phyloP scores from a whole-genome alignment of 1,140 invertebrate genomes.

The Plodia interpunctella region DNA sequence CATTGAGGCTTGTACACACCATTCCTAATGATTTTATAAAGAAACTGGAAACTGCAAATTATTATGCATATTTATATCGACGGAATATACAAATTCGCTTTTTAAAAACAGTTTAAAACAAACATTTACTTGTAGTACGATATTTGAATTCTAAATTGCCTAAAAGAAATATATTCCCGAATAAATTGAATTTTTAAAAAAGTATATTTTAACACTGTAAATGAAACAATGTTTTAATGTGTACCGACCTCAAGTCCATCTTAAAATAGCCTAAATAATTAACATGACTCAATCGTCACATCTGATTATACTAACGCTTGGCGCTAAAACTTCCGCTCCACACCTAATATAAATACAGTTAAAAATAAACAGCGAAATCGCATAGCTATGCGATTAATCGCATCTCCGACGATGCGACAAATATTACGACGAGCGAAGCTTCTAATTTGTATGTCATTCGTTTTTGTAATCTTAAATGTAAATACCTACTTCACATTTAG shows the following conservation, averaged over 20 bases:
- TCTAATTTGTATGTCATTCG: not conserved
- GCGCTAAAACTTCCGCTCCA: not conserved
- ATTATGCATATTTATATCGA: too few relatives aligned
- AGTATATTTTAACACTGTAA: too few relatives aligned
- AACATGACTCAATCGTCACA: not conserved
- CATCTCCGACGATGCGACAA: constrained; percentile 9
- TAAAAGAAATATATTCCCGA: too few relatives aligned
- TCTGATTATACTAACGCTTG: constrained; percentile 5
- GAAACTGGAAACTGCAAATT: too few relatives aligned
- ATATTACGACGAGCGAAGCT: constrained; percentile 12
- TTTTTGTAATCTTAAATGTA: not conserved
- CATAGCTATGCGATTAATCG: not conserved
- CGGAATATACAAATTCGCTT: too few relatives aligned
- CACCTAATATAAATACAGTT: not conserved
- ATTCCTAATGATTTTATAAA: not conserved
- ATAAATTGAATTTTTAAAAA: too few relatives aligned
- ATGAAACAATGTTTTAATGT: not conserved
- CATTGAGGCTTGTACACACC: not conserved
- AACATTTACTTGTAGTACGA: too few relatives aligned
- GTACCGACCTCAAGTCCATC: not conserved
- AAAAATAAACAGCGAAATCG: not conserved
- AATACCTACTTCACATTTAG: not conserved
- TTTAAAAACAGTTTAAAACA: too few relatives aligned
- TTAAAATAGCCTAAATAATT: constrained; percentile 2
- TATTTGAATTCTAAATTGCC: too few relatives aligned